Percentiles rank a stretch among this genome's conserved stretches.
Conservation (phyloP, 2,797 vertebrate genomes). For the Mionectes olivaceus region DNA sequence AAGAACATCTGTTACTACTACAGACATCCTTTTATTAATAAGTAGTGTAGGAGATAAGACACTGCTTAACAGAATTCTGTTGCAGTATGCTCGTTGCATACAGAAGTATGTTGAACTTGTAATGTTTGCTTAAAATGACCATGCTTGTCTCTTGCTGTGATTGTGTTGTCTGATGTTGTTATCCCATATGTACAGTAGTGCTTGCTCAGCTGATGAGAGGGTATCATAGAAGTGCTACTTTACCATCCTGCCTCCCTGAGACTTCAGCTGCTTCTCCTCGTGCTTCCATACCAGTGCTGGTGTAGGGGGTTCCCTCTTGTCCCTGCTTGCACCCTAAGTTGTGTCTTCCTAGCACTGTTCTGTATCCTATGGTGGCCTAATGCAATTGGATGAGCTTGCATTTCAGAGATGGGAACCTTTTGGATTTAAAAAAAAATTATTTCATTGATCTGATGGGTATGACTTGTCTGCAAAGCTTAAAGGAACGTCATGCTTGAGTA, state of each 20-base stretch:
- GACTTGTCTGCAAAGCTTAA: not conserved
- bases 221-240: not conserved
- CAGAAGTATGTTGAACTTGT: no score
- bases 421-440: not conserved
- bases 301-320: not conserved
- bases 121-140: no score
- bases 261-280: not conserved
- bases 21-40: not conserved
- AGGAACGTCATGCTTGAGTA: not conserved
- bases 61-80: not conserved
- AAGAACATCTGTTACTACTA: not conserved
- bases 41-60: not conserved
- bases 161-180: accelerated
- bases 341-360: not conserved
- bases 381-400: not conserved
- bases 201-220: not conserved
- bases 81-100: no score
- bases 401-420: not conserved
- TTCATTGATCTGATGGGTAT: not conserved
- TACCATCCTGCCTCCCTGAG: not conserved
- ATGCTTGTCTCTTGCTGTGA: not conserved
- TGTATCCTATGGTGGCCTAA: not conserved
- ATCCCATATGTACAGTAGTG: accelerated
- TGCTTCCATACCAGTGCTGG: not conserved
- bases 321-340: not conserved